Percentiles rank a stretch among this genome's conserved stretches.
Conservation (phyloP, 2,113 vertebrate species). For the Eupsittula cactorum region DNA sequence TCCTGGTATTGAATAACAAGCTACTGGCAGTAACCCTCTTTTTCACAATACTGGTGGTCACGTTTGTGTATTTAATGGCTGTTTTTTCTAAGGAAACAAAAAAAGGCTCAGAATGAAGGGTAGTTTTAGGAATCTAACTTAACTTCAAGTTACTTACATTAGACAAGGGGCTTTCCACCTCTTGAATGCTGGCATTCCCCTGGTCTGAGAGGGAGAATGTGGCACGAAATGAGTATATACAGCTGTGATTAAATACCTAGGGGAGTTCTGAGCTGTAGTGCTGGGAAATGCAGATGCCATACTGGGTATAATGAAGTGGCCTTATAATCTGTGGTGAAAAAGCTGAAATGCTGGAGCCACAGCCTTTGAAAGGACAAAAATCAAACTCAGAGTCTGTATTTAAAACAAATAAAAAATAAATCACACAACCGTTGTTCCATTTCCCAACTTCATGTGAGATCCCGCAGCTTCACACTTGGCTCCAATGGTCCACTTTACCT, state of each 20-base stretch:
- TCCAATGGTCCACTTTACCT: not conserved
- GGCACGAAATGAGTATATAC: not conserved
- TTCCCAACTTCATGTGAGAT: not conserved
- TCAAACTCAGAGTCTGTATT: not conserved
- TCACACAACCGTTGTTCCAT: not conserved
- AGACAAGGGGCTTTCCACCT: conserved; percentile 22
- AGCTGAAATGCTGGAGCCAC: not conserved
- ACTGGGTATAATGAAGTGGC: not conserved
- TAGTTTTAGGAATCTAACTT: conserved; percentile 42
- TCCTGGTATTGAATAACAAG: not conserved
- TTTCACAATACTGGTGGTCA: not conserved
- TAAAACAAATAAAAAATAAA: not conserved
- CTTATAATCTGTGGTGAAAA: not conserved
- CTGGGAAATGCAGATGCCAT: not conserved
- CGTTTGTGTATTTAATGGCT: conserved; percentile 14
- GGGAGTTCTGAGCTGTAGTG: not conserved
- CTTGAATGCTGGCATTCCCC: conserved; percentile 3
- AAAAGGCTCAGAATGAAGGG: not conserved
- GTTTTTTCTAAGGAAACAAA: not conserved
- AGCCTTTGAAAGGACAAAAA: not conserved
- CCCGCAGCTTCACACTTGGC: not conserved
- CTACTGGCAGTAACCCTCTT: not conserved
- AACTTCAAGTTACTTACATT: conserved; percentile 2
- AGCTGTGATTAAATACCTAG: conserved; percentile 29
- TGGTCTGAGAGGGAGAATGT: not conserved